These are phyloP conservation scores for Cherax destructor DNA, from an alignment of 1,140 invertebrate species.

Conservation along the genomic window DNA sequence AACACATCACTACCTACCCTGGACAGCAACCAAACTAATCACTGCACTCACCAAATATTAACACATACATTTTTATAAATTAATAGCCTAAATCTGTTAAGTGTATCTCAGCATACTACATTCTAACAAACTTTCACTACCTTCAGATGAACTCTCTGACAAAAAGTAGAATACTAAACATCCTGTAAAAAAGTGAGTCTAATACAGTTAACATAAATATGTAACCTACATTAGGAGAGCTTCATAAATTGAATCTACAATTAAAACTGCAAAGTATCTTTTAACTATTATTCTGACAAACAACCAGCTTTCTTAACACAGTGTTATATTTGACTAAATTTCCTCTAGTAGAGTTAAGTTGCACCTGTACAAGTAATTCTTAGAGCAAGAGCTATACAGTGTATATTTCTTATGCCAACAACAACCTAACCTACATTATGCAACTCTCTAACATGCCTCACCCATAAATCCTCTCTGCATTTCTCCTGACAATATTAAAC, in stretches of 20 bases:
- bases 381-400: no score
- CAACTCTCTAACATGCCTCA: slow-evolving; percentile 40
- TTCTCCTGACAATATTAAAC: slow-evolving; percentile 52
- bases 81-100: neutral
- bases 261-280: no score
- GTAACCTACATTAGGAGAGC: no score
- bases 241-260: no score
- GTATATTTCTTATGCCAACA: no score
- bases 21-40: neutral
- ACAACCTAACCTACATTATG: neutral
- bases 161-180: neutral
- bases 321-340: no score
- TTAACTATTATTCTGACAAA: no score
- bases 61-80: neutral
- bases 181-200: neutral
- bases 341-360: no score
- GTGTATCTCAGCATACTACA: neutral
- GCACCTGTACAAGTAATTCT: no score
- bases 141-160: neutral
- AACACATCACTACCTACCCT: neutral
- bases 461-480: slow-evolving; percentile 47
- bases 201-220: no score
- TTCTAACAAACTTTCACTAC: neutral
- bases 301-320: no score
- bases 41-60: neutral